phyloP scores from a whole-genome alignment of 1,140 invertebrate genomes.

The Ceratitis capitata region DNA sequence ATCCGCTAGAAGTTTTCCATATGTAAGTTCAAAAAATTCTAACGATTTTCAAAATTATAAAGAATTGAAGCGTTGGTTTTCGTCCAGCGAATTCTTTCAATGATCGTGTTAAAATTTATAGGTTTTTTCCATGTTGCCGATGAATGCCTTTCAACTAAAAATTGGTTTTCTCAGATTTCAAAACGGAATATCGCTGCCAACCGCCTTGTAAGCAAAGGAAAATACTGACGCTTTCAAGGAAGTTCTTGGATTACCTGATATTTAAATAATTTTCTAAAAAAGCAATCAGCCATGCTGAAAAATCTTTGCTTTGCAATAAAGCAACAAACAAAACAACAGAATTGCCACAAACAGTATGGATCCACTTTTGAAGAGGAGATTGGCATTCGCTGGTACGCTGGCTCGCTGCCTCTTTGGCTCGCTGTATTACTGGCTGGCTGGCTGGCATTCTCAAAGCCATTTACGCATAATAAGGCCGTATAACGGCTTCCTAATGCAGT shows the following conservation, averaged over 20 bases:
- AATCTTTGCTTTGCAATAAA: not conserved
- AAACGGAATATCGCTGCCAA: not conserved
- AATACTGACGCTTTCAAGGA: not conserved
- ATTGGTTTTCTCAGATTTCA: not conserved
- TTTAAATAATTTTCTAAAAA: not conserved
- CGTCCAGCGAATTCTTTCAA: too few species aligned
- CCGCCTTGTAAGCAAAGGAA: not conserved
- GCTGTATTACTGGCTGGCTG: too few species aligned
- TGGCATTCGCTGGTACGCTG: not conserved
- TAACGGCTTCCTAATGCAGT: slow-evolving; percentile 24
- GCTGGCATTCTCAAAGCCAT: slow-evolving; percentile 23
- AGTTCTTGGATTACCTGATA: not conserved
- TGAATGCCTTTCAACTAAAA: too few species aligned
- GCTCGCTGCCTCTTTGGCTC: too few species aligned
- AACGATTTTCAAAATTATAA: too few species aligned
- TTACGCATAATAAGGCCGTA: slow-evolving; percentile 30
- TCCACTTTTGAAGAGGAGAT: not conserved
- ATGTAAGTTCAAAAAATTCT: too few species aligned
- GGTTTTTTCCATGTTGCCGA: too few species aligned
- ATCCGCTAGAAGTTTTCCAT: too few species aligned
- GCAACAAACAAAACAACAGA: not conserved
- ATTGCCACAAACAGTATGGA: not conserved
- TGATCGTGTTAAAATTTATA: too few species aligned
- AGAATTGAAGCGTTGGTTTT: too few species aligned
- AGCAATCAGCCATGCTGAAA: not conserved